Evolutionary conservation across 1,140 invertebrate genomes (phyloP).

Genomic region (Rhagoletis pomonella): DNA sequence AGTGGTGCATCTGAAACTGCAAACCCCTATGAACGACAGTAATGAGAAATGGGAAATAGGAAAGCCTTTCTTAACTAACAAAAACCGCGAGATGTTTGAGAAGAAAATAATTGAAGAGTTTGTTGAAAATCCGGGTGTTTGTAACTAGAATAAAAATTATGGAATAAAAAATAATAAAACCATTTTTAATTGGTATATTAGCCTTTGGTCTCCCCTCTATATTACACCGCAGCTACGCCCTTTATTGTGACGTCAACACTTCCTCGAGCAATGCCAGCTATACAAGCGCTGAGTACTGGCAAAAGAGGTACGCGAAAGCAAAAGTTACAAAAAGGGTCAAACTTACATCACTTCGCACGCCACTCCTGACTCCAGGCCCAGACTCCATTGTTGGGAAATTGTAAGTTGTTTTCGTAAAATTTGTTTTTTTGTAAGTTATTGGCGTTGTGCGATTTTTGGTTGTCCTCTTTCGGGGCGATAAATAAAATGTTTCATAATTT

Average conservation of each 20-base stretch:
- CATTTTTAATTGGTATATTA: too few relatives aligned
- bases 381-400: slow-evolving; percentile 32
- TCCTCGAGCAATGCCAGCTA: neutral
- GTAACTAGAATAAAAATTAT: too few relatives aligned
- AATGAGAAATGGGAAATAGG: too few relatives aligned
- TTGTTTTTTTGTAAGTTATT: neutral
- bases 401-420: neutral
- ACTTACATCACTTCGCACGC: slow-evolving; percentile 45
- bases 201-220: too few relatives aligned
- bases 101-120: too few relatives aligned
- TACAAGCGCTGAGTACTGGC: neutral
- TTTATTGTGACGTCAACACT: slow-evolving; percentile 34
- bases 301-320: slow-evolving; percentile 6
- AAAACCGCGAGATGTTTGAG: too few relatives aligned
- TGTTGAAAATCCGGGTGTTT: too few relatives aligned
- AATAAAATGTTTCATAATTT: slow-evolving; percentile 53
- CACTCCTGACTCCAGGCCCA: neutral
- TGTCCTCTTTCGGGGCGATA: neutral
- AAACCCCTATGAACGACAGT: too few relatives aligned
- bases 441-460: neutral
- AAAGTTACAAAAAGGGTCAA: slow-evolving; percentile 22
- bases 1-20: too few relatives aligned
- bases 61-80: too few relatives aligned
- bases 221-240: too few relatives aligned
- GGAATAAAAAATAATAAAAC: too few relatives aligned